These are phyloP conservation scores for Neotoxoptera formosana DNA, from an alignment of 1,140 invertebrate species.

Conservation along the genomic window DNA sequence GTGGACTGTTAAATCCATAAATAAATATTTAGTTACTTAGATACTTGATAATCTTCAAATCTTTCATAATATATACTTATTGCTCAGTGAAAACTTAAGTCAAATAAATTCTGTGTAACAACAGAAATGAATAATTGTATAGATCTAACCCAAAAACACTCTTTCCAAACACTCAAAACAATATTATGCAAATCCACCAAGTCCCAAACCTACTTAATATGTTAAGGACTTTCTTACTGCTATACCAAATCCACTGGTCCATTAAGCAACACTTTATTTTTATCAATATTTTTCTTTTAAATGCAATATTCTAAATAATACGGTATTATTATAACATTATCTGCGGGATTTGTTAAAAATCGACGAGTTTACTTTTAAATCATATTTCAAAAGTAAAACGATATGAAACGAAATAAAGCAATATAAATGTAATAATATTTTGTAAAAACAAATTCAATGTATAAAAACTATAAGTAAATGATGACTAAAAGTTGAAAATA, in stretches of 20 bases:
- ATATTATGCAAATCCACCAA: slow-evolving; percentile 46
- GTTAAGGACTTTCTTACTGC: background rate
- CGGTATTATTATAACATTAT: background rate
- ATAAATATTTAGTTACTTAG: slow-evolving; percentile 29
- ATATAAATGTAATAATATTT: background rate
- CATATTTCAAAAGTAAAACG: background rate
- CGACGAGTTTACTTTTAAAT: background rate
- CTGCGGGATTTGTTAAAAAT: background rate
- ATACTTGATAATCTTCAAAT: slow-evolving; percentile 17
- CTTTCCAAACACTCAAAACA: slow-evolving; percentile 33
- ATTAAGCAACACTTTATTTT: slow-evolving; percentile 22
- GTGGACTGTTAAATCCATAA: background rate
- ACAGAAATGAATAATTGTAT: slow-evolving; percentile 36
- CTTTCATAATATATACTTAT: background rate
- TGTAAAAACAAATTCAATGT: background rate
- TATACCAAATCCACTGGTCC: background rate
- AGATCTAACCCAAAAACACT: background rate
- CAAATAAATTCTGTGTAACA: background rate
- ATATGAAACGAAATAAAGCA: background rate
- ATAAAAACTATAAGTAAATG: background rate
- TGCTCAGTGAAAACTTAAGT: slow-evolving; percentile 9
- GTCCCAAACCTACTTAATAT: slow-evolving; percentile 14
- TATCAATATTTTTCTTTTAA: slow-evolving; percentile 1
- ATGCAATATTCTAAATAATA: background rate
- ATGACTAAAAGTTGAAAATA: background rate